Percentiles rank a stretch among this genome's conserved stretches.
Conservation (phyloP, 2,797 vertebrate genomes). For the Pseudotriccus pelzelni region DNA sequence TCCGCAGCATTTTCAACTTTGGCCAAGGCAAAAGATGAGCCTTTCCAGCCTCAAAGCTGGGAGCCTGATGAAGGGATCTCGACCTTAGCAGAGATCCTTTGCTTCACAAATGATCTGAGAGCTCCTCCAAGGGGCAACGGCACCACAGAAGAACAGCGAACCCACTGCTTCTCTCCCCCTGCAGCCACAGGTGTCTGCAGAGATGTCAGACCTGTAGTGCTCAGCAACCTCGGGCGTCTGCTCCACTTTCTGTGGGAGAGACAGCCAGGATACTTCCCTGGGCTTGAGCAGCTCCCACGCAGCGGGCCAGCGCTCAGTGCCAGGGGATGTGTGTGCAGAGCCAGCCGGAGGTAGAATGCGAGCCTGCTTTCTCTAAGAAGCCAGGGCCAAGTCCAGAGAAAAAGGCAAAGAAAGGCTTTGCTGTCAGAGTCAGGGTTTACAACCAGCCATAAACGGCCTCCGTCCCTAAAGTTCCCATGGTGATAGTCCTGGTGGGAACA, state of each 20-base stretch:
- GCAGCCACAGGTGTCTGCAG: background rate
- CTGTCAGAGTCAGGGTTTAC: constrained; percentile 59
- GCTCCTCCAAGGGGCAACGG: background rate
- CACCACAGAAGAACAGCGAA: rapidly evolving
- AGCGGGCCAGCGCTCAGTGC: background rate
- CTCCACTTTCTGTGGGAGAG: background rate
- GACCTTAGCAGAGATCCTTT: background rate
- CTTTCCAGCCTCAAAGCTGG: background rate
- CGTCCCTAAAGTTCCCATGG: constrained; percentile 52
- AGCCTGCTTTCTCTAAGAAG: constrained; percentile 39
- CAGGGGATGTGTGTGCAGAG: constrained; percentile 54
- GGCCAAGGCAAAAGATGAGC: background rate
- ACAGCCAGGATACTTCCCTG: background rate
- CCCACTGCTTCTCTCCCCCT: background rate
- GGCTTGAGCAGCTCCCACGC: constrained; percentile 34
- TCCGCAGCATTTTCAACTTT: background rate
- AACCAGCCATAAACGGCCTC: constrained; percentile 5
- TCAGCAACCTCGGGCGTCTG: background rate
- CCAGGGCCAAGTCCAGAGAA: constrained; percentile 35
- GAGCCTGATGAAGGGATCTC: background rate
- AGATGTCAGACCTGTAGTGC: background rate
- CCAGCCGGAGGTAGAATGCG: constrained; percentile 24
- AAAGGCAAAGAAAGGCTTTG: constrained; percentile 44
- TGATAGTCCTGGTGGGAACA: constrained; percentile 27
- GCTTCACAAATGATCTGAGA: background rate